phyloP scores from a whole-genome alignment of 1,140 invertebrate genomes.

The Lucilia sericata region DNA sequence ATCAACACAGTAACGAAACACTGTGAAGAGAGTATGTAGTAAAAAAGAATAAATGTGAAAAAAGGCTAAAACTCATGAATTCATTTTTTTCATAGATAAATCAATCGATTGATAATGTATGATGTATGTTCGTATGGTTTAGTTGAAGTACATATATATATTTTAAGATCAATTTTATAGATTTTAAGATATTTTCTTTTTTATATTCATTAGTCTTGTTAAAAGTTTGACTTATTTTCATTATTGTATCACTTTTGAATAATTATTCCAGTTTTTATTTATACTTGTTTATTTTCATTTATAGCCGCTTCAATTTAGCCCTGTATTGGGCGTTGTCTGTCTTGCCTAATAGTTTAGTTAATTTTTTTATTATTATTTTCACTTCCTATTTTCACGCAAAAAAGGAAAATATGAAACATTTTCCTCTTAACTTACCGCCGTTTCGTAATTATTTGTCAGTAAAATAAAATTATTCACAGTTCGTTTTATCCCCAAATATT shows the following conservation, averaged over 20 bases:
- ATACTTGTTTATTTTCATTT: slow-evolving; percentile 6
- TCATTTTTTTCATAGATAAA: slow-evolving; percentile 19
- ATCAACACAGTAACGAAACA: slow-evolving; percentile 36
- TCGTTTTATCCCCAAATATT: slow-evolving; percentile 31
- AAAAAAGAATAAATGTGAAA: neutral
- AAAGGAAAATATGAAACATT: neutral
- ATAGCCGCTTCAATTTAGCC: neutral
- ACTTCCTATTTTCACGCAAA: slow-evolving; percentile 28
- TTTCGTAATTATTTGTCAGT: slow-evolving; percentile 34
- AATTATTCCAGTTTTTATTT: neutral
- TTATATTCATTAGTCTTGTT: neutral
- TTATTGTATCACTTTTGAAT: neutral
- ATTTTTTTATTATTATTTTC: slow-evolving; percentile 35
- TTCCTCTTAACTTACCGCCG: slow-evolving; percentile 36
- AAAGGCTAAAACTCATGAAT: neutral
- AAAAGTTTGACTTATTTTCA: neutral
- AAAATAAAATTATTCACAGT: slow-evolving; percentile 4
- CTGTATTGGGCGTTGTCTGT: slow-evolving; percentile 36
- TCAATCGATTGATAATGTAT: slow-evolving; percentile 38
- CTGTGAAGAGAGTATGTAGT: neutral
- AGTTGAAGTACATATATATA: neutral
- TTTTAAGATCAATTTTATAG: neutral
- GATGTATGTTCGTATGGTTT: neutral
- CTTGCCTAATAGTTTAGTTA: slow-evolving; percentile 36
- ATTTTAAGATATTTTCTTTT: neutral